Conservation (phyloP, 2,888 invertebrate genomes). For the Plagodis pulveraria region DNA sequence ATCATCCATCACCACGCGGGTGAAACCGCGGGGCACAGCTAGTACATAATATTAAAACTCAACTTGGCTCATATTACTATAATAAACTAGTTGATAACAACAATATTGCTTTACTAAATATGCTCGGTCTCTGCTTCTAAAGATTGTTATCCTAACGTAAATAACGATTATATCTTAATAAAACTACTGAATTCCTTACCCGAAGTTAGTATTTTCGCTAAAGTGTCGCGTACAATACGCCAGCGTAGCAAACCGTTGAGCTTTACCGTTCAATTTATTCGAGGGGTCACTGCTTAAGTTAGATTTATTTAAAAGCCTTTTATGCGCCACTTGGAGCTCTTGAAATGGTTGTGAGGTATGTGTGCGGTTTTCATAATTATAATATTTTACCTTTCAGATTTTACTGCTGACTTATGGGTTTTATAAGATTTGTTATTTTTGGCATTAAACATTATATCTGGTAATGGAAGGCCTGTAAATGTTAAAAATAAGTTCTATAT, state of each 20-base stretch:
- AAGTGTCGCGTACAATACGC: conserved; percentile 32
- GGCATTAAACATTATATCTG: no score
- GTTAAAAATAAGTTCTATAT: no score
- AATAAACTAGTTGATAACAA: conserved; percentile 22
- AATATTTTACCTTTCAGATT: conserved; percentile 15
- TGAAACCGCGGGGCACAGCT: no score
- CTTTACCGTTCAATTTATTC: conserved; percentile 42
- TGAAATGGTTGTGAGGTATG: conserved; percentile 20
- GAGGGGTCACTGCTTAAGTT: conserved; percentile 52
- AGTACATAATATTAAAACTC: neutral
- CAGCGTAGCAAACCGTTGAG: conserved; percentile 34
- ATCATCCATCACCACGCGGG: no score
- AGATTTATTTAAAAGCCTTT: conserved; percentile 47
- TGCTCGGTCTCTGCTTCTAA: conserved; percentile 11
- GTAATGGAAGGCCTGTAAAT: no score
- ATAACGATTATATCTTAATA: conserved; percentile 30
- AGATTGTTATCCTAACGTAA: conserved; percentile 24
- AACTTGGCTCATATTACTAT: conserved; percentile 9
- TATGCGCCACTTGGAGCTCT: conserved; percentile 27
- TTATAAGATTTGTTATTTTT: neutral
- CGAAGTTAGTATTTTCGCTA: conserved; percentile 27
- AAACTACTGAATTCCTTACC: conserved; percentile 24
- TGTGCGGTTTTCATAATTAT: conserved; percentile 19
- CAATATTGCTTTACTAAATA: conserved; percentile 20
- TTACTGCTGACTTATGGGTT: neutral